Evolutionary conservation across 2,888 invertebrate genomes (phyloP), one percentile per base, ranked within the genome.

Genomic region (Clunio marinus): DNA sequence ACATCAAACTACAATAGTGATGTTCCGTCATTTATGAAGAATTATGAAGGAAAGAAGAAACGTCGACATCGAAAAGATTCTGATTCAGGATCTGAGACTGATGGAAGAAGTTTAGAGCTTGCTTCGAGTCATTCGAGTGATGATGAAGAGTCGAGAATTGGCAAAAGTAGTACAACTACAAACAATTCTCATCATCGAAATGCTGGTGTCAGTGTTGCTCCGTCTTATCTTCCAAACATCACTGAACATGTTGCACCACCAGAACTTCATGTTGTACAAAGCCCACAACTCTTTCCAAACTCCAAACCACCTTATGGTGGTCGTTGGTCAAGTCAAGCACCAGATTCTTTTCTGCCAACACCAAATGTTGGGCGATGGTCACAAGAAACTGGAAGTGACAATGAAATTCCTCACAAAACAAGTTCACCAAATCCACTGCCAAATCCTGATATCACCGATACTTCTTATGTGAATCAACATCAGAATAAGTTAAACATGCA

Each of bases 121-220:
- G 96, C 96, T 13, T 96, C 96, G 60, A 95, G 95, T 76, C 96
- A 96, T 80, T 94, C 94, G 8, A 95, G 94, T 59, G 96, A 96
- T 75, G 96, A 96, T 72, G 88, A 88, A 71, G 88, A 88, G 74
- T 86, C 86, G 17, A 72, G 79, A 13, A 70, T 70, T 37, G 73
- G 71, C 8, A 46, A 59, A 15, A 69, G 72, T 7, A 80, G 78
- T 68, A 78, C 80, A 0, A 77, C 76, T 63, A 76, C 79, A 22
- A 22, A 17, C n/a, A 46, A 65, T 32, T 66, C 66, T 17, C 66
- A 66, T 66, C 80, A 82, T 71, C 81, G 80, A 68, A 80, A 77
- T 72, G 77, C 77, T 1, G 78, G 77, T 0, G 76, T 77, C 0
- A 80, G 80, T 60, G 77, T 80, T 1, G 77, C 78, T 55, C 79